Percentiles rank a stretch among this genome's conserved stretches.
phyloP scores from a whole-genome alignment of 2,797 vertebrate species.

The Euthynnus affinis region DNA sequence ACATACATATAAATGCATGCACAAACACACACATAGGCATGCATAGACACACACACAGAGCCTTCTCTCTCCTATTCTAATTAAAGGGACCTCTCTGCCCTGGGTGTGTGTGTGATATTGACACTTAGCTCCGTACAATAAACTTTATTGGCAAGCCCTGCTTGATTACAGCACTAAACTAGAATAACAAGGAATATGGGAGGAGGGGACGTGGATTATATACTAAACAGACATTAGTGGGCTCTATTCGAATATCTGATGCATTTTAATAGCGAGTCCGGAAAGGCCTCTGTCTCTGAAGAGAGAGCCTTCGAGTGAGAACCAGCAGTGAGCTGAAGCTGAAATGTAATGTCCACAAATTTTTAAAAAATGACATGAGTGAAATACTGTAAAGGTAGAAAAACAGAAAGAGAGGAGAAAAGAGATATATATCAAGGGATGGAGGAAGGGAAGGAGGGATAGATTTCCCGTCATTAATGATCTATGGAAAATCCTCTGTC shows the following conservation, averaged over 20 bases:
- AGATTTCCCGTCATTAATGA: slow-evolving; percentile 88
- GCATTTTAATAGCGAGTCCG: slow-evolving; percentile 64
- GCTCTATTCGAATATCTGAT: slow-evolving; percentile 74
- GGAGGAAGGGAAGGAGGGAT: slow-evolving; percentile 80
- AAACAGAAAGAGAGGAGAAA: slow-evolving; percentile 69
- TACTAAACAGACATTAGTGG: slow-evolving; percentile 82
- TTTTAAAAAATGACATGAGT: slow-evolving; percentile 50
- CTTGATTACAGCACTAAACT: slow-evolving; percentile 95
- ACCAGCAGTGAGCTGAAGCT: slow-evolving; percentile 36
- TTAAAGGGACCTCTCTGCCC: slow-evolving; percentile 95
- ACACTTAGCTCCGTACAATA: slow-evolving; percentile 99
- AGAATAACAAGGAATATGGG: slow-evolving; percentile 98
- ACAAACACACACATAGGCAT: slow-evolving; percentile 15
- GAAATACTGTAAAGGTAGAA: slow-evolving; percentile 70
- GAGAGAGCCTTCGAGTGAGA: slow-evolving; percentile 16
- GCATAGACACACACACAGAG: slow-evolving; percentile 18
- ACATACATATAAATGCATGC: slow-evolving; percentile 32
- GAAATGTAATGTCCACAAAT: slow-evolving; percentile 56
- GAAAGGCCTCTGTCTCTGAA: slow-evolving; percentile 41
- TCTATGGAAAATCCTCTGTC: slow-evolving; percentile 88
- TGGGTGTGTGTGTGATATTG: slow-evolving; percentile 97
- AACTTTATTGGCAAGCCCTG: slow-evolving; percentile 99
- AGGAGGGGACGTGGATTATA: slow-evolving; percentile 86
- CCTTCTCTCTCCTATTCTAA: slow-evolving; percentile 95
- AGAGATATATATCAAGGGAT: slow-evolving; percentile 78